Evolutionary conservation across 2,888 invertebrate genomes (phyloP).

Genomic region (Diploptera punctata): DNA sequence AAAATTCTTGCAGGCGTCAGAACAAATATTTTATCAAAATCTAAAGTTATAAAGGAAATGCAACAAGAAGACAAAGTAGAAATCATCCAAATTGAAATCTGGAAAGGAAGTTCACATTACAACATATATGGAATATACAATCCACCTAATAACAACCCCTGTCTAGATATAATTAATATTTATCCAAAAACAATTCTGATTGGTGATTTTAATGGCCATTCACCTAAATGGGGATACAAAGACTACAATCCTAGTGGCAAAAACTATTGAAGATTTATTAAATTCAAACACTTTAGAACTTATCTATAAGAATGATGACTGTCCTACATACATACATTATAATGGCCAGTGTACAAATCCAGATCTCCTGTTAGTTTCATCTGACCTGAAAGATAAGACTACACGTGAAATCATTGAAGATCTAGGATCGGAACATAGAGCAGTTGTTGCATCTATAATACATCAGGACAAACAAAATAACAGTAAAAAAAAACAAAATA

Average conservation of each 20-base stretch:
- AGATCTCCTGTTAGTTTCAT: neutral
- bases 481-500: no score
- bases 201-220: neutral
- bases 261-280: neutral
- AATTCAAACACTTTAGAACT: neutral
- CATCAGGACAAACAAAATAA: neutral
- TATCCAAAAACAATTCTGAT: neutral
- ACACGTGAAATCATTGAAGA: neutral
- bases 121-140: neutral
- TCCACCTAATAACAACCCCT: neutral
- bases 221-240: constrained; percentile 3
- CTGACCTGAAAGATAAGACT: constrained; percentile 5
- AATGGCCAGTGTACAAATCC: neutral
- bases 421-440: neutral
- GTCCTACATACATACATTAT: neutral
- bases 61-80: neutral
- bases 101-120: neutral
- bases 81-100: neutral
- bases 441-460: neutral
- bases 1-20: neutral
- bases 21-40: neutral
- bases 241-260: neutral
- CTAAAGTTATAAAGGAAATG: neutral
- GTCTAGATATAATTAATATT: neutral
- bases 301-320: neutral